Percentiles rank a stretch among this genome's conserved stretches.
These are phyloP conservation scores for Hippocampus abdominalis DNA, from an alignment of 2,113 vertebrate species.

Conservation along the genomic window DNA sequence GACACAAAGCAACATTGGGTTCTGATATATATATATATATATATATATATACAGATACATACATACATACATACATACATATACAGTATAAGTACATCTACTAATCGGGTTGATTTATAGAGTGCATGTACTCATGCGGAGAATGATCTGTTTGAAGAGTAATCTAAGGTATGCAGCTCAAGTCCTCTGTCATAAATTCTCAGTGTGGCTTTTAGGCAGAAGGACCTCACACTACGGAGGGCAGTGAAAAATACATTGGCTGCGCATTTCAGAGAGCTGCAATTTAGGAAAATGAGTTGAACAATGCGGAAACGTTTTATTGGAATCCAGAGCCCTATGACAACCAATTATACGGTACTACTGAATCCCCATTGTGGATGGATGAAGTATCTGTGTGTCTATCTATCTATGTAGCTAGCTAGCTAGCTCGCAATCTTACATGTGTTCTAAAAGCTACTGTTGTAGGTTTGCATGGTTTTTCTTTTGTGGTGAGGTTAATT, in stretches of 20 bases:
- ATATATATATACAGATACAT: too few species aligned
- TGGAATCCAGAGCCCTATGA: not conserved
- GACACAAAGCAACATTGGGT: conserved; percentile 27
- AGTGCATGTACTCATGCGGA: conserved; percentile 28
- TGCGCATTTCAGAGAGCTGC: conserved; percentile 27
- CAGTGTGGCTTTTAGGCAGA: conserved; percentile 39
- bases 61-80: too few species aligned
- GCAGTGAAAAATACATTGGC: not conserved
- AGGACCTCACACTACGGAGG: conserved; percentile 62
- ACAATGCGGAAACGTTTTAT: conserved; percentile 30
- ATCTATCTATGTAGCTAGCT: not conserved
- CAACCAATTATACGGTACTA: too few species aligned
- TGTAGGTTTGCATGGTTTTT: too few species aligned
- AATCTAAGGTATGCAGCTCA: conserved; percentile 63
- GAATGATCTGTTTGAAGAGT: conserved; percentile 60
- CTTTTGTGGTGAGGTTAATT: too few species aligned
- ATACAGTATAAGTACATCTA: conserved; percentile 15
- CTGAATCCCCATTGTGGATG: not conserved
- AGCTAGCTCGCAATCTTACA: too few species aligned
- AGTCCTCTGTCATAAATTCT: conserved; percentile 61
- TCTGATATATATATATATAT: not conserved
- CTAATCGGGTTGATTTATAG: conserved; percentile 54
- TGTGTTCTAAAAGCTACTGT: too few species aligned
- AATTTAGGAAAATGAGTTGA: conserved; percentile 45
- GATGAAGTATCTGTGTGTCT: not conserved